These are phyloP conservation scores for Phylloscopus trochiloides DNA, from an alignment of 2,113 vertebrate species.

Conservation along the genomic window DNA sequence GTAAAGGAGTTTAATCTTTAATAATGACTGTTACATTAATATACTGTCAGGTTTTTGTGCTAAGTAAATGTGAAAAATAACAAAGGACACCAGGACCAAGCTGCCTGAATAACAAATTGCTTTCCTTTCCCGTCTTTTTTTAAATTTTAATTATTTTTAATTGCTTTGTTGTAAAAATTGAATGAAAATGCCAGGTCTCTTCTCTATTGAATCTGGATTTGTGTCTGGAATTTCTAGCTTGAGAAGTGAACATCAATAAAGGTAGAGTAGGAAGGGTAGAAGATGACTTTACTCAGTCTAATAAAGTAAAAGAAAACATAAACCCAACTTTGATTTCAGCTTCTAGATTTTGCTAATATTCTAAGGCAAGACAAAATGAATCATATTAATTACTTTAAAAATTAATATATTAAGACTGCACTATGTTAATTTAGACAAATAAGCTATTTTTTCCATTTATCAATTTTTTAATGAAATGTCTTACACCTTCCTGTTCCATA, in stretches of 20 bases:
- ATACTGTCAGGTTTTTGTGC: neutral
- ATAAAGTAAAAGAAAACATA: neutral
- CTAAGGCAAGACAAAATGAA: neutral
- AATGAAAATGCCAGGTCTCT: neutral
- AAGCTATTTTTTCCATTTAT: neutral
- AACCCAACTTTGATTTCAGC: neutral
- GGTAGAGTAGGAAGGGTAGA: neutral
- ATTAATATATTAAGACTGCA: neutral
- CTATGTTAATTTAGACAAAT: neutral
- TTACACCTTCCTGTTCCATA: neutral
- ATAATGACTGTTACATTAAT: neutral
- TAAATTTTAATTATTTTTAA: neutral
- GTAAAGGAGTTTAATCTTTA: neutral
- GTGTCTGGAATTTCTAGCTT: neutral
- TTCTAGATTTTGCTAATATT: neutral
- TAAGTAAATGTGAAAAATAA: neutral
- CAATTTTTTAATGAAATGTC: neutral
- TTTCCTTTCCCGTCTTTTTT: neutral
- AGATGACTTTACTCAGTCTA: neutral
- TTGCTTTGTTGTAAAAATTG: neutral
- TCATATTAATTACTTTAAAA: neutral
- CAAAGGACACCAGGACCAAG: neutral
- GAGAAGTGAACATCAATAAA: neutral
- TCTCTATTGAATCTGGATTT: accelerated
- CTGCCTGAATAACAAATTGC: neutral